Percentiles rank a stretch among this genome's conserved stretches.
These are phyloP conservation scores for Ctenopoma kingsleyae DNA, from an alignment of 2,797 vertebrate species.

Conservation along the genomic window DNA sequence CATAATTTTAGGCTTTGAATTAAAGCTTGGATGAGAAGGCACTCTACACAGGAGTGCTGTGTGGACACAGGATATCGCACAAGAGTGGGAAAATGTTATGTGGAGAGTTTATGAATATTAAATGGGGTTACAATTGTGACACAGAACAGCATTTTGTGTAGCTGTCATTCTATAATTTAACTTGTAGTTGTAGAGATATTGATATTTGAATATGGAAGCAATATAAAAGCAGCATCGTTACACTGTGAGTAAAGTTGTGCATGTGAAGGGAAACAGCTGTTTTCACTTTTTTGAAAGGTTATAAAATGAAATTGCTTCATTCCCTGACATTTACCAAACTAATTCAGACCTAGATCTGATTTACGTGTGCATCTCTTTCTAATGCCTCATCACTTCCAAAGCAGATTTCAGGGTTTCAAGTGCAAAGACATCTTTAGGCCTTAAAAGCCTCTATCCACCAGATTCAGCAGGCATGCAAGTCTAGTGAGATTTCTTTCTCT, in stretches of 20 bases:
- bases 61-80: conserved; percentile 73
- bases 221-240: conserved; percentile 41
- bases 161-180: conserved; percentile 53
- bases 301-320: conserved; percentile 41
- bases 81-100: conserved; percentile 69
- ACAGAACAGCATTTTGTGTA: conserved; percentile 37
- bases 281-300: conserved; percentile 35
- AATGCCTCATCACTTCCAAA: conserved; percentile 58
- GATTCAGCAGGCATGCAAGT: conserved; percentile 55
- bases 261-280: conserved; percentile 6
- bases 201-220: conserved; percentile 59
- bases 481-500: conserved; percentile 48
- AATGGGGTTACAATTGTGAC: conserved; percentile 63
- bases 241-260: conserved; percentile 14
- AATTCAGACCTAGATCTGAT: conserved; percentile 31
- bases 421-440: conserved; percentile 61
- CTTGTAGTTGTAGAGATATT: conserved; percentile 39
- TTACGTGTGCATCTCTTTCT: conserved; percentile 35
- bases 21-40: conserved; percentile 77
- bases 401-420: conserved; percentile 60
- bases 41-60: conserved; percentile 72
- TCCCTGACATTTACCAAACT: conserved; percentile 52
- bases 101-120: conserved; percentile 77
- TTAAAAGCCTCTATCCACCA: conserved; percentile 43
- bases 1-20: conserved; percentile 77